Evolutionary conservation across 1,140 invertebrate species (phyloP), one percentile per base, ranked within the genome.

Genomic region (Macrocentrus cingulum): DNA sequence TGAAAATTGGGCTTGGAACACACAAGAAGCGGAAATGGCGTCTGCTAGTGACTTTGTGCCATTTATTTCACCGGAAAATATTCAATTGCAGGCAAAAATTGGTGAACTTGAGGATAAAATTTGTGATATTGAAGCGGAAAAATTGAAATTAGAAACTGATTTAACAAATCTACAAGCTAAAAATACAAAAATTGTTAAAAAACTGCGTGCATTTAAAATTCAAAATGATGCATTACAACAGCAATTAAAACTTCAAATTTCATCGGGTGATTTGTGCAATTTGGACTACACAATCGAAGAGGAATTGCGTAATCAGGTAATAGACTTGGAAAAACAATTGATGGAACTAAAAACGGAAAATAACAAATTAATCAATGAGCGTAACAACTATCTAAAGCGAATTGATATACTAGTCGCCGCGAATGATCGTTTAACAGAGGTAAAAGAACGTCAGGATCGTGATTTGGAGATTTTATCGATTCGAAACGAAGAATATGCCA

Each of bases 381-480:
- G 87, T 66, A 85, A 87, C 56, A 79, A 80, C 61, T 66, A 91
- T 4, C 60, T 81, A 13, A 90, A 91, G 65, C 83, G 84, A 71
- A 82, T 92, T 49, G 90, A 92, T 60, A 82, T 90, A 4, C 72
- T 94, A 7, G 85, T 85, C 2, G 81, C 85, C 15, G 88, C 89
- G n/a, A 91, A 92, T 69, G 89, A 92, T 32, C 82, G 85, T 45
- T 83, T 91, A 62, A 72, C 86, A 2, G 89, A 92, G 67, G 84
- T 88, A 73, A 92, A 92, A 76, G 90, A 92, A 70, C 86, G 87
- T 57, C 85, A 91, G 74, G 89, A 91, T 61, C 81, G 87, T 59
- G 72, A 81, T 9, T 65, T 82, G 0, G 82, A 88, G 61, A 81
- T 88, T 61, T 86, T 86, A 72, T 85, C 88, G 67, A 84, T 84